Conservation (phyloP, 2,113 vertebrate genomes). For the Sinocyclocheilus rhinocerous region DNA sequence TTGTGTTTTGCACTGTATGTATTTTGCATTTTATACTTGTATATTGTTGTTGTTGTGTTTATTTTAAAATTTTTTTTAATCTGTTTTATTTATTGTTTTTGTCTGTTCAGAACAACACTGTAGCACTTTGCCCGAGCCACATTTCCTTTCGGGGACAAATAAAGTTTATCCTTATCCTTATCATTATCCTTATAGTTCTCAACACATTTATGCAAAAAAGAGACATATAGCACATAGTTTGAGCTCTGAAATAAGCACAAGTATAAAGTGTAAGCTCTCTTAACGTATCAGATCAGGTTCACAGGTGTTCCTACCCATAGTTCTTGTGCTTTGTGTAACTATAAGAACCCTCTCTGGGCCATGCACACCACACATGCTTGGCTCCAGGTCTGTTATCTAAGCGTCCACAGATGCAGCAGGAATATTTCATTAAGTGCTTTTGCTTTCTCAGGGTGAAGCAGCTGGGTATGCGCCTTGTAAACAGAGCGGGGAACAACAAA, state of each 20-base stretch:
- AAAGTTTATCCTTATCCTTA: too few species aligned
- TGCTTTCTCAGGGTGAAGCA: constrained; percentile 35
- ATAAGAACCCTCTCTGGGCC: constrained; percentile 1
- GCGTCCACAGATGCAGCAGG: constrained; percentile 43
- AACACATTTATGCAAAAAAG: background rate
- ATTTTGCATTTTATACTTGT: too few species aligned
- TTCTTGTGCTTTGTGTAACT: background rate
- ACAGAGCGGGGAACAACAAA: constrained; percentile 44
- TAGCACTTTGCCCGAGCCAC: too few species aligned
- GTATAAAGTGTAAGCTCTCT: background rate
- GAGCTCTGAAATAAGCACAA: background rate
- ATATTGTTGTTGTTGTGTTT: too few species aligned
- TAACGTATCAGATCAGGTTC: background rate
- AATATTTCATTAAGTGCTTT: constrained; percentile 50
- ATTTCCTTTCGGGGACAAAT: too few species aligned
- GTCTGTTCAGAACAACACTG: too few species aligned
- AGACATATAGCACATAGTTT: background rate
- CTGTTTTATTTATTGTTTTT: too few species aligned
- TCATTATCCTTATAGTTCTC: too few species aligned
- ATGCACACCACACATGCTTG: constrained; percentile 2
- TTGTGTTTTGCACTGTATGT: too few species aligned
- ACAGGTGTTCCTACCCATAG: background rate
- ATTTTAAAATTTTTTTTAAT: too few species aligned
- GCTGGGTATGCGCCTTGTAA: constrained; percentile 46
- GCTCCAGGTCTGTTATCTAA: constrained; percentile 40